Evolutionary conservation across 2,113 vertebrate genomes (phyloP).

Genomic region (Mesitornis unicolor): DNA sequence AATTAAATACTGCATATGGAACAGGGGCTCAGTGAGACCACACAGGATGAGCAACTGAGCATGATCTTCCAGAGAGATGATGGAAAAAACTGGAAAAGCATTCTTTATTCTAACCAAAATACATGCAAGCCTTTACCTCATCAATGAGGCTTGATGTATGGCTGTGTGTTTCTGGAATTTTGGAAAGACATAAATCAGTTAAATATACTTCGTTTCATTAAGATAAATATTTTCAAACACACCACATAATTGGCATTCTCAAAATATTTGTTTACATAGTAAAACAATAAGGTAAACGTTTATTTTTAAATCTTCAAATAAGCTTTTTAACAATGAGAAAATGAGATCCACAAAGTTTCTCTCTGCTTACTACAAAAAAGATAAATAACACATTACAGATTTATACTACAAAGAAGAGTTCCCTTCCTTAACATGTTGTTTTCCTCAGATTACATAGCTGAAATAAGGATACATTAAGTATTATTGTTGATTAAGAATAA

Average conservation of each 20-base stretch:
- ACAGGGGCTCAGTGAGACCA: neutral
- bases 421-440: neutral
- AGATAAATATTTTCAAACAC: neutral
- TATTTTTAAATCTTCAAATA: neutral
- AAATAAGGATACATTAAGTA: neutral
- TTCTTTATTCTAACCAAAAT: neutral
- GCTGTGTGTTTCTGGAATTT: neutral
- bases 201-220: neutral
- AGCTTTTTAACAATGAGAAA: neutral
- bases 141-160: neutral
- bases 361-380: neutral
- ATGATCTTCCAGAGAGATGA: neutral
- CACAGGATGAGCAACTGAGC: neutral
- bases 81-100: neutral
- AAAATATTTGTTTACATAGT: neutral
- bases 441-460: neutral
- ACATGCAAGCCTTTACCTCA: neutral
- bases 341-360: neutral
- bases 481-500: neutral
- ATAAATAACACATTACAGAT: neutral
- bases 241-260: neutral
- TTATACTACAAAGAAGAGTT: neutral
- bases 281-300: neutral
- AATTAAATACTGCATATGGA: neutral
- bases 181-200: neutral